Conservation (phyloP, 2,888 invertebrate genomes). For the Temnothorax ravouxi region DNA sequence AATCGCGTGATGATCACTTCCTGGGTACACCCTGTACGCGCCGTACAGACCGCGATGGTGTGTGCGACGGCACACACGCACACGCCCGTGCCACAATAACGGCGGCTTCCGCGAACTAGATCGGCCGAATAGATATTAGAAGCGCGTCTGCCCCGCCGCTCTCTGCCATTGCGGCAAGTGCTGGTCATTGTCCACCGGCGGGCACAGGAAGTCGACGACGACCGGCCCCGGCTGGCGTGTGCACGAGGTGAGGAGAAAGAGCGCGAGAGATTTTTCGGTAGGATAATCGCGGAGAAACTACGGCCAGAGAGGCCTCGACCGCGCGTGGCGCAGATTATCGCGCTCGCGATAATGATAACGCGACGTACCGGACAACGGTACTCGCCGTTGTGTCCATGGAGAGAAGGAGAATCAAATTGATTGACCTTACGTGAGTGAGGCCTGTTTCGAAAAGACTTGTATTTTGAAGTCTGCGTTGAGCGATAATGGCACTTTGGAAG, state of each 20-base stretch:
- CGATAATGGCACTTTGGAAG: background rate
- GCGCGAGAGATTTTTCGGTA: constrained; percentile 79
- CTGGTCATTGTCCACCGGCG: constrained; percentile 83
- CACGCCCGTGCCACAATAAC: constrained; percentile 69
- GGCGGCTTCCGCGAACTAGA: constrained; percentile 84
- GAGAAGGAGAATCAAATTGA: constrained; percentile 18
- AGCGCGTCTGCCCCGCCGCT: constrained; percentile 75
- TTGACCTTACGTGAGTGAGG: background rate
- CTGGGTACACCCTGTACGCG: constrained; percentile 45
- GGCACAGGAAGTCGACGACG: constrained; percentile 79
- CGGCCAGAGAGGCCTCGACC: constrained; percentile 35
- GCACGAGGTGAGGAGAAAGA: constrained; percentile 17
- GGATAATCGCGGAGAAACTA: constrained; percentile 82
- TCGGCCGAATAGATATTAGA: constrained; percentile 82
- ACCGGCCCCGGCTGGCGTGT: constrained; percentile 35
- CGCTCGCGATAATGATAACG: constrained; percentile 53
- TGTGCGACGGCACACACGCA: constrained; percentile 47
- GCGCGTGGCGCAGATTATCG: constrained; percentile 63
- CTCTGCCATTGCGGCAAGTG: constrained; percentile 81
- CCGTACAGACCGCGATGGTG: background rate
- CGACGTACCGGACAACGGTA: constrained; percentile 41
- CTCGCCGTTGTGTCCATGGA: constrained; percentile 1
- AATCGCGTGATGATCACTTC: constrained; percentile 56
- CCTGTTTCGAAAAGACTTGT: background rate
- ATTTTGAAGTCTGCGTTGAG: background rate